Conservation (phyloP, 2,888 invertebrate genomes). For the Epicampocera succincta region DNA sequence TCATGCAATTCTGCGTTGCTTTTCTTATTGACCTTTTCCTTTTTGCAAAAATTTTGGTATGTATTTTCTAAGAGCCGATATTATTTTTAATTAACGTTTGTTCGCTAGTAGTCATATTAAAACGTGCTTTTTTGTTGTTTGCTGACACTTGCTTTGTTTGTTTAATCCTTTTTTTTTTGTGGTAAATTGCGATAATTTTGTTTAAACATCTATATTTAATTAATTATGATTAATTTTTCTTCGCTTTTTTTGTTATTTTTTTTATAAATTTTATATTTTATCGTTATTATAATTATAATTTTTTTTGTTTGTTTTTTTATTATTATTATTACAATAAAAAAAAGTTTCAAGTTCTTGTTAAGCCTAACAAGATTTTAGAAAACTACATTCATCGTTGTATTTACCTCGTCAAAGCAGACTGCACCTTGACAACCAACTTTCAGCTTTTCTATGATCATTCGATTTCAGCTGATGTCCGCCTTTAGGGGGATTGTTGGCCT, state of each 20-base stretch:
- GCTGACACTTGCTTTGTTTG: slow-evolving; percentile 31
- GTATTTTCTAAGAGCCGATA: slow-evolving; percentile 36
- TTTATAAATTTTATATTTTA: slow-evolving; percentile 68
- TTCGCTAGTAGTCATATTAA: slow-evolving; percentile 41
- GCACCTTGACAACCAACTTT: slow-evolving; percentile 93
- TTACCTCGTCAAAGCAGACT: slow-evolving; percentile 91
- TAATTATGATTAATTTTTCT: slow-evolving; percentile 65
- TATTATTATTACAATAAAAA: slow-evolving; percentile 71
- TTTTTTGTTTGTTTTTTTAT: slow-evolving; percentile 34
- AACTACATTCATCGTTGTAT: slow-evolving; percentile 76
- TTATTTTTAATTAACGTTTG: slow-evolving; percentile 38
- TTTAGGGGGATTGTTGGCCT: slow-evolving; percentile 94
- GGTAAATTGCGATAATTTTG: slow-evolving; percentile 65
- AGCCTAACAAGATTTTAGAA: slow-evolving; percentile 79
- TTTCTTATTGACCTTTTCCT: slow-evolving; percentile 43
- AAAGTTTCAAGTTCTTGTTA: slow-evolving; percentile 71
- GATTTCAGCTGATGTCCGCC: slow-evolving; percentile 91
- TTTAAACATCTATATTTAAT: slow-evolving; percentile 69
- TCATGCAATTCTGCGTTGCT: slow-evolving; percentile 53
- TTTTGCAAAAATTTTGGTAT: not conserved
- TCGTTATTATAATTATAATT: slow-evolving; percentile 66
- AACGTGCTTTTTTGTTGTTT: slow-evolving; percentile 53
- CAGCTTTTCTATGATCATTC: slow-evolving; percentile 90
- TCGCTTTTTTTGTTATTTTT: slow-evolving; percentile 54
- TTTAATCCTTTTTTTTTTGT: slow-evolving; percentile 52